Conservation (phyloP, 2,888 invertebrate species). For the Hermaeophaga mercurialis region DNA sequence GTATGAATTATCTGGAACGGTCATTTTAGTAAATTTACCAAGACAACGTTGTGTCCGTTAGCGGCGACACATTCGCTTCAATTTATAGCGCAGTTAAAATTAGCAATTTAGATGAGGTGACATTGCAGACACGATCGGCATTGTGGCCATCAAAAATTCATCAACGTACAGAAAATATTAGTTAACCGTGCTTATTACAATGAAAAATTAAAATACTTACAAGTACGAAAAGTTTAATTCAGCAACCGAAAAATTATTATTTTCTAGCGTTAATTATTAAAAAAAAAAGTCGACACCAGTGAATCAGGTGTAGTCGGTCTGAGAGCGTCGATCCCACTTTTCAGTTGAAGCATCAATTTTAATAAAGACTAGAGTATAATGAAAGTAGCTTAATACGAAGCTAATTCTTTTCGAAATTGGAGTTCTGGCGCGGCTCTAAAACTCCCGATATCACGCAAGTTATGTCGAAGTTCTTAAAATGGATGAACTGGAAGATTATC, state of each 20-base stretch:
- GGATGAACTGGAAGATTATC: background rate
- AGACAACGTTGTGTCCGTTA: slow-evolving; percentile 43
- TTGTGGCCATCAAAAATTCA: too few species aligned
- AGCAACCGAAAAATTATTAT: too few species aligned
- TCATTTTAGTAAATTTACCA: slow-evolving; percentile 40
- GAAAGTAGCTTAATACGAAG: slow-evolving; percentile 8
- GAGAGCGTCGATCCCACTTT: too few species aligned
- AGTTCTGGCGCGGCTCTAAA: slow-evolving; percentile 2
- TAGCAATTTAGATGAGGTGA: slow-evolving; percentile 51
- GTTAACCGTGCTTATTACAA: too few species aligned
- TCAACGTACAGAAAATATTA: too few species aligned
- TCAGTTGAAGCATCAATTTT: too few species aligned
- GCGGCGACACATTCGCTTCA: slow-evolving; percentile 43
- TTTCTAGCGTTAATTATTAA: too few species aligned
- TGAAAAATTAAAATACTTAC: too few species aligned
- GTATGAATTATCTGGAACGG: slow-evolving; percentile 40
- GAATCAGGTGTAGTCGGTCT: too few species aligned
- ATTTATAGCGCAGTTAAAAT: slow-evolving; percentile 52
- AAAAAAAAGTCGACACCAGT: too few species aligned
- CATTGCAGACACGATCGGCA: slow-evolving; percentile 29
- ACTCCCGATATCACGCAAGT: slow-evolving; percentile 3
- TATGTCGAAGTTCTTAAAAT: slow-evolving; percentile 1
- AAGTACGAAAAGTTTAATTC: too few species aligned
- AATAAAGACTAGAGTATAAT: slow-evolving; percentile 27
- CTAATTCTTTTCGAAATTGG: slow-evolving; percentile 8